Conservation (phyloP, 2,888 invertebrate genomes). For the Baccha elongata region DNA sequence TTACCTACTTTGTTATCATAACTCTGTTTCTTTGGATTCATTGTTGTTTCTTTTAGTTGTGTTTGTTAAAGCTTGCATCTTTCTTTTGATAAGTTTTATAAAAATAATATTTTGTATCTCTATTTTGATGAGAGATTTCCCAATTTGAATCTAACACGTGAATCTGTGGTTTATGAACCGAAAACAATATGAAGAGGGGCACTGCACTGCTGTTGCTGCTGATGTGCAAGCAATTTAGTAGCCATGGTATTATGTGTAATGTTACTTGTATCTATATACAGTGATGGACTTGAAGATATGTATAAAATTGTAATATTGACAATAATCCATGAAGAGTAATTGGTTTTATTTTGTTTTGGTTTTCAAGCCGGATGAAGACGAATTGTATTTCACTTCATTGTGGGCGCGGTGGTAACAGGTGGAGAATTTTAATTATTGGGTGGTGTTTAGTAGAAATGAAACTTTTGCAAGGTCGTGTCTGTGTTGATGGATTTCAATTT, state of each 20-base stretch:
- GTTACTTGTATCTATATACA: not conserved
- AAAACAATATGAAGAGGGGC: slow-evolving; percentile 9
- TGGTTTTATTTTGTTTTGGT: not conserved
- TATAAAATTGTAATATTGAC: slow-evolving; percentile 1
- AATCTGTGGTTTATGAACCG: slow-evolving; percentile 30
- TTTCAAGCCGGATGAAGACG: slow-evolving; percentile 15
- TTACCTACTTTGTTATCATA: slow-evolving; percentile 48
- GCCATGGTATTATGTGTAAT: not conserved
- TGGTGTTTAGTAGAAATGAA: slow-evolving; percentile 1
- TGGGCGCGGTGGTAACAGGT: slow-evolving; percentile 14
- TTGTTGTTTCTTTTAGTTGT: slow-evolving; percentile 14
- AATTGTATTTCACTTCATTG: not conserved
- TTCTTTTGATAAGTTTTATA: slow-evolving; percentile 8
- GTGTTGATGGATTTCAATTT: slow-evolving; percentile 19
- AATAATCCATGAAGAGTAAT: slow-evolving; percentile 15
- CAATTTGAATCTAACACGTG: slow-evolving; percentile 54
- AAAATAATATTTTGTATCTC: not conserved
- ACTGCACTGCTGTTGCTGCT: not conserved
- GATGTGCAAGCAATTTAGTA: slow-evolving; percentile 36
- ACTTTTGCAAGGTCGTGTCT: slow-evolving; percentile 18
- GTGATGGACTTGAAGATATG: slow-evolving; percentile 18
- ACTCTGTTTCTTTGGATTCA: slow-evolving; percentile 42
- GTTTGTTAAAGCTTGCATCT: slow-evolving; percentile 13
- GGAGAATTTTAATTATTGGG: slow-evolving; percentile 31
- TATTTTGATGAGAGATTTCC: slow-evolving; percentile 17